Base-by-base conservation (phyloP, 2,113 vertebrate species). In the Cyanoderma ruficeps region DNA sequence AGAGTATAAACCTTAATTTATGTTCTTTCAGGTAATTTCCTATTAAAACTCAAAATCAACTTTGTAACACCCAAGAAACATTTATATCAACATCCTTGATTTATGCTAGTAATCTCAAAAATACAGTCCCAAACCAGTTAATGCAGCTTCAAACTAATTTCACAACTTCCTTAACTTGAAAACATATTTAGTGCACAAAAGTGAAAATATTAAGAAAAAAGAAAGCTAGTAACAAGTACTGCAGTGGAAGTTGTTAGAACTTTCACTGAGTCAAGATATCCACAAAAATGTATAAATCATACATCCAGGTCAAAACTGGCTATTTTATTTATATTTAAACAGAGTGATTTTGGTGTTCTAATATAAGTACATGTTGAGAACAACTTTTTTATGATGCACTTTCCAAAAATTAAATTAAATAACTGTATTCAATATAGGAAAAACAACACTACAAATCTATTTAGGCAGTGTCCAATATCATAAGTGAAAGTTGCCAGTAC, bases 251-350 rank as follows among this genome's bases (percentile, higher is more conserved):
- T 41, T 84, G 60, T 53, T 2, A 88, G 46, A 97, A 94, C 21
- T 87, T 96, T 71, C 57, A 91, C 16, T 85, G 85, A 96, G 37
- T 83, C 55, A 83, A 82, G 84, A 65, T 44, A 19, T 56, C 74
- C 57, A 52, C 25, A 89, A 67, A 1, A 67, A 37, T 53, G 52
- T 42, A 90, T 90, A 83, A 83, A 85, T 92, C 72, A 81, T 23
- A 89, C 60, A 92, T 92, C 55, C 70, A 86, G 42, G 64, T 90
- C 76, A 93, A 94, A 90, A 87, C 14, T 52, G 65, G 41, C 61
- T 76, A 47, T 76, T 93, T 92, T 94, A 82, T 93, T 95, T 75
- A 88, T 82, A 93, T 75, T 74, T 79, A 91, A 78, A 93, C 27
- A 78, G 6, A 63, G n/a, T 52, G 22, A 92, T 84, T 82, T 90